Evolutionary conservation across 2,888 invertebrate genomes (phyloP).

Genomic region (Trichacis sp.): DNA sequence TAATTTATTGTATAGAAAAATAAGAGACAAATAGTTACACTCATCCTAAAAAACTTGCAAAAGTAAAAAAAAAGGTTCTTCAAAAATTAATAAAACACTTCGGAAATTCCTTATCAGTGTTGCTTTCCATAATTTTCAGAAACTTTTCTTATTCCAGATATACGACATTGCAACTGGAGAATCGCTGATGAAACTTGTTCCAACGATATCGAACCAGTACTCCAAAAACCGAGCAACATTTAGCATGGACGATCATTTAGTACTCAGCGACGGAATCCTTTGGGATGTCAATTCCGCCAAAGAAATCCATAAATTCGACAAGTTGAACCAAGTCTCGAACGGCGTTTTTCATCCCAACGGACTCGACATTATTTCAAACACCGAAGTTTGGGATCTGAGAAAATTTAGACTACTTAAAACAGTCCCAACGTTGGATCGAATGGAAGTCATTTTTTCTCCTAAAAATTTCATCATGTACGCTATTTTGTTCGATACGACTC

Average conservation of each 20-base stretch:
- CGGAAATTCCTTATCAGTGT: too few relatives aligned
- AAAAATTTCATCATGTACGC: conserved; percentile 91
- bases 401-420: conserved; percentile 94
- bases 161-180: conserved; percentile 90
- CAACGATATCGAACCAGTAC: conserved; percentile 91
- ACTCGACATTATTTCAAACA: conserved; percentile 95
- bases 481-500: conserved; percentile 80
- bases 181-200: conserved; percentile 79
- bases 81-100: too few relatives aligned
- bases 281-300: conserved; percentile 92
- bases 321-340: conserved; percentile 93
- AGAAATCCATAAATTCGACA: conserved; percentile 96
- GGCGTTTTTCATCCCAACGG: conserved; percentile 98
- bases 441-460: conserved; percentile 89
- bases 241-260: conserved; percentile 91
- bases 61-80: too few relatives aligned
- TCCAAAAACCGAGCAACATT: conserved; percentile 94
- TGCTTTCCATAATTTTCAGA: too few relatives aligned
- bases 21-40: too few relatives aligned
- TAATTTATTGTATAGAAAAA: too few relatives aligned
- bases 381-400: conserved; percentile 98
- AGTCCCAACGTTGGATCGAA: conserved; percentile 93
- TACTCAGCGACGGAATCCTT: conserved; percentile 92
- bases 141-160: conserved; percentile 72
- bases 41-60: too few relatives aligned